These are phyloP conservation scores for Nemotelus nigrinus DNA, from an alignment of 2,888 invertebrate species.

Conservation along the genomic window DNA sequence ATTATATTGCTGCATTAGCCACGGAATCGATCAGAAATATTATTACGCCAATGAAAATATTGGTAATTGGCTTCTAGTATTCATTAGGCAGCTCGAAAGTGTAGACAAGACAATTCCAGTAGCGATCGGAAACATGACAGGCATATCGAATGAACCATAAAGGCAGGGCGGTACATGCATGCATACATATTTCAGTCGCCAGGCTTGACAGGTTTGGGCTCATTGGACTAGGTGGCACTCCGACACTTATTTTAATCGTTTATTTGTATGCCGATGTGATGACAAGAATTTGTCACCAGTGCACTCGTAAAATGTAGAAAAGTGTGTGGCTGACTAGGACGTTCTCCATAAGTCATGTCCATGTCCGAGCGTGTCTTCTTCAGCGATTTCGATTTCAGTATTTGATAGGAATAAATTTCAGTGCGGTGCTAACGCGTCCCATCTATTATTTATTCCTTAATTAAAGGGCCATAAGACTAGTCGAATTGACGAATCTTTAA, in stretches of 20 bases:
- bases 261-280: constrained; percentile 38
- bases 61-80: constrained; percentile 42
- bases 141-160: constrained; percentile 41
- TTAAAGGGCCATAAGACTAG: constrained; percentile 42
- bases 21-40: constrained; percentile 38
- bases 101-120: constrained; percentile 44
- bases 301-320: constrained; percentile 42
- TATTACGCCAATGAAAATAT: constrained; percentile 18
- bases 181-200: not conserved
- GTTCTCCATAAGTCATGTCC: constrained; percentile 37
- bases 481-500: constrained; percentile 37
- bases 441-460: constrained; percentile 45
- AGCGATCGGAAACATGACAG: constrained; percentile 38
- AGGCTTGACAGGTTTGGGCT: not conserved
- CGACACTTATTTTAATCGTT: constrained; percentile 40
- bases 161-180: not conserved
- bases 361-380: constrained; percentile 8
- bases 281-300: constrained; percentile 43
- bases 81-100: constrained; percentile 39
- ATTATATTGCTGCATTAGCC: constrained; percentile 11
- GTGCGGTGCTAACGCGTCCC: not conserved
- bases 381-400: constrained; percentile 4
- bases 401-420: constrained; percentile 11
- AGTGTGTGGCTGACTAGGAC: constrained; percentile 33
- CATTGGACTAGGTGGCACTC: constrained; percentile 21